Percentiles rank a stretch among this genome's conserved stretches.
These are phyloP conservation scores for Aldrovandia affinis DNA, from an alignment of 2,797 vertebrate species.

Conservation along the genomic window DNA sequence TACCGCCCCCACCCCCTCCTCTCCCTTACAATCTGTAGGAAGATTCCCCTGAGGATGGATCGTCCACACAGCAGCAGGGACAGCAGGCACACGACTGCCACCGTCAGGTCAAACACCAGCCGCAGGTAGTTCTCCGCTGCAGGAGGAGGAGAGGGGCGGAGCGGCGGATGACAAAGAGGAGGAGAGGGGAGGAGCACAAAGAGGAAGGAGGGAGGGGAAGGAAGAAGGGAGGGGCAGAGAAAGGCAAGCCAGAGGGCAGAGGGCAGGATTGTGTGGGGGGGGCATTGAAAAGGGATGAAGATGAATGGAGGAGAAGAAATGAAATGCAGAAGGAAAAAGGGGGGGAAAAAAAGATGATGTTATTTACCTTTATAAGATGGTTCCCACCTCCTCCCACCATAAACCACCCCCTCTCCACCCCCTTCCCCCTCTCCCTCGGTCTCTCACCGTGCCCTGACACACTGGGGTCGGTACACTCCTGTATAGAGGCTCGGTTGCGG, in stretches of 20 bases:
- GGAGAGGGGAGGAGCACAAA: neutral
- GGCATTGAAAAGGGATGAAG: neutral
- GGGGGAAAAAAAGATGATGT: neutral
- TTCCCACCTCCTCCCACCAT: neutral
- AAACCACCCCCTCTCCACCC: neutral
- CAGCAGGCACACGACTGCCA: constrained; percentile 80
- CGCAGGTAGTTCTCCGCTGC: constrained; percentile 82
- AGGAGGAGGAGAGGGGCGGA: neutral
- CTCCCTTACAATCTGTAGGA: constrained; percentile 80
- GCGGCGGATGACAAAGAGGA: neutral
- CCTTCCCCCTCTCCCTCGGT: neutral
- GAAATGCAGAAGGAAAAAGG: neutral
- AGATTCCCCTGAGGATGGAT: constrained; percentile 84
- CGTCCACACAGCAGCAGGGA: constrained; percentile 88
- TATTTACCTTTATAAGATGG: neutral
- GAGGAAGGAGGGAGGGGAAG: neutral
- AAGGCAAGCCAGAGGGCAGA: too few species aligned
- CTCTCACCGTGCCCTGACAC: constrained; percentile 84
- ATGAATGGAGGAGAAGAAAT: neutral
- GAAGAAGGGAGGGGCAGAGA: neutral
- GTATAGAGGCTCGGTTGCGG: constrained; percentile 80
- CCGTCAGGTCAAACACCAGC: constrained; percentile 82
- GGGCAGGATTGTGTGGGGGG: too few species aligned
- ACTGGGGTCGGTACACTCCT: constrained; percentile 85
- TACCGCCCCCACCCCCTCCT: neutral